Base-by-base conservation (phyloP, 2,113 vertebrate genomes). In the Enhydra lutris region DNA sequence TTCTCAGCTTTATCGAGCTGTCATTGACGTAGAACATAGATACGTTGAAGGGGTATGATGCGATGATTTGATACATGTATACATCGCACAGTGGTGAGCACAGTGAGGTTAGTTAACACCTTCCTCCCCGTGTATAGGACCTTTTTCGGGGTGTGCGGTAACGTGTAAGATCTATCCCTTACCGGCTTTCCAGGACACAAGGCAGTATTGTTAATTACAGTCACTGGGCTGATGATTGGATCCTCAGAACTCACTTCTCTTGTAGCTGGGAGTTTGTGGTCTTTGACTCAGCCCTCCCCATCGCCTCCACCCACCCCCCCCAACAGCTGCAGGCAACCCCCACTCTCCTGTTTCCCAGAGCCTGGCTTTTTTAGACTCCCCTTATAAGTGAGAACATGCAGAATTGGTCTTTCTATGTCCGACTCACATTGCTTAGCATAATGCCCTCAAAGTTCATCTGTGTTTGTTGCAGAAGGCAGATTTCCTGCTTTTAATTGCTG, bases 21-120 rank as follows among this genome's bases (percentile, higher is more conserved):
- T 52, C 36, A 3, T 13, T 26, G 59, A 76, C 47, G 17, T 36
- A 4, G 42, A 3, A n/a, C 31, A 42, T 2, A 0, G 2, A 21
- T 24, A 69, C n/a, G 9, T 26, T 9, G 18, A 47, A 59, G 80
- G 31, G 18, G 9, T 47, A 1, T 23, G 1, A 2, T 1, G 47
- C 34, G 61, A 14, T 20, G 65, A 39, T 47, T 24, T 9, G 88
- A 36, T 4, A 29, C 4, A 3, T 5, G 7, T 45, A 7, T 9
- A 15, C 23, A 7, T 34, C 12, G 17, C 12, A 3, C 15, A 79
- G 31, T 20, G 59, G 18, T 67, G 15, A 4, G 31, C 50, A 31
- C 36, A 0, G 6, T 47, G 55, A 47, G 39, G 39, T n/a, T n/a
- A 59, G 47, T 36, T 9, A 59, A 15, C 36, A 24, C 36, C 47